Evolutionary conservation across 2,797 vertebrate genomes (phyloP).

Genomic region (Emydoidea blandingii): DNA sequence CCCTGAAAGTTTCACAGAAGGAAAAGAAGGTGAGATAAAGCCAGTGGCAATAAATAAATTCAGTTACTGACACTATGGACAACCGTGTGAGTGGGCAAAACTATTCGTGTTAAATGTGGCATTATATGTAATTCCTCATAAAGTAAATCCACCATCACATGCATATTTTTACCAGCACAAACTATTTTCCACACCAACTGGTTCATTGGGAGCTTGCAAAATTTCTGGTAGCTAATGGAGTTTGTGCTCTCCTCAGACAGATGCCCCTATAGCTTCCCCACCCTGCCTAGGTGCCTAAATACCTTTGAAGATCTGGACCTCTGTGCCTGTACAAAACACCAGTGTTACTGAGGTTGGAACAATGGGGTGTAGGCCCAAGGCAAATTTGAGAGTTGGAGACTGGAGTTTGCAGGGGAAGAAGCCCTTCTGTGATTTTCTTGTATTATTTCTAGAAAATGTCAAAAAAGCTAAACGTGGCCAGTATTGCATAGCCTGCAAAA

Average conservation of each 20-base stretch:
- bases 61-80: background rate
- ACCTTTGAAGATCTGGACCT: background rate
- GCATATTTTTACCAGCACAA: slow-evolving; percentile 5
- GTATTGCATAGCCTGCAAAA: slow-evolving; percentile 68
- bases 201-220: slow-evolving; percentile 12
- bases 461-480: slow-evolving; percentile 47
- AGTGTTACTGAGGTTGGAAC: background rate
- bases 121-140: background rate
- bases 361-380: background rate
- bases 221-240: background rate
- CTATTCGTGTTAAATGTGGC: slow-evolving; percentile 24
- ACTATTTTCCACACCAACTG: background rate
- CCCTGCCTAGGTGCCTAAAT: accelerated
- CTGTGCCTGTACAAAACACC: accelerated
- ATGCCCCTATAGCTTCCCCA: background rate
- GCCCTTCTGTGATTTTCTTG: slow-evolving; percentile 60
- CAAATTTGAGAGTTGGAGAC: slow-evolving; percentile 21
- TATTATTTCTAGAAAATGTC: background rate
- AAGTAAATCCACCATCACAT: background rate
- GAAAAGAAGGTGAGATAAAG: slow-evolving; percentile 1
- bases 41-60: slow-evolving; percentile 2
- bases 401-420: slow-evolving; percentile 27
- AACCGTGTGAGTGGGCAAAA: slow-evolving; percentile 11
- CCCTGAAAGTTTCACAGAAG: slow-evolving; percentile 26
- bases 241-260: background rate